These are phyloP conservation scores for Theristicus caerulescens DNA, from an alignment of 2,113 vertebrate species.

Conservation along the genomic window DNA sequence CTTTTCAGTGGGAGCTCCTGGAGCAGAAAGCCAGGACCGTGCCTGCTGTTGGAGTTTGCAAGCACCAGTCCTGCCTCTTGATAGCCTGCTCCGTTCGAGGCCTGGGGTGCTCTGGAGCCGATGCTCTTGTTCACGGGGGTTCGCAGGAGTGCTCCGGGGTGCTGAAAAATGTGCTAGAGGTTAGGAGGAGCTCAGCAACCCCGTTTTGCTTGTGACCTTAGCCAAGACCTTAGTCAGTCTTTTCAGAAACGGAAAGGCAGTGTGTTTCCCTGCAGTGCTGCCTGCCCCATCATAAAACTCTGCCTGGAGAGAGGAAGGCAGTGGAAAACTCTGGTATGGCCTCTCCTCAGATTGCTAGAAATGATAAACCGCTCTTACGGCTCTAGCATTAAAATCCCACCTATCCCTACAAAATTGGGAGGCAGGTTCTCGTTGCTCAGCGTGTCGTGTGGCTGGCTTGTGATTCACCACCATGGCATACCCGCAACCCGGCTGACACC, in stretches of 20 bases:
- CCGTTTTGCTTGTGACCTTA: background rate
- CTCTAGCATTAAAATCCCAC: background rate
- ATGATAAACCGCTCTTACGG: background rate
- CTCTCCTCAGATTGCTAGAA: background rate
- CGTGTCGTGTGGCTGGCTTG: background rate
- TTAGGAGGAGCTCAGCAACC: background rate
- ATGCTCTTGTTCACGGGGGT: background rate
- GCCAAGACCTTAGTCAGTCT: background rate
- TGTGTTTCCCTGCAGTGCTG: background rate
- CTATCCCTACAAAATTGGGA: background rate
- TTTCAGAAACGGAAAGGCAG: background rate
- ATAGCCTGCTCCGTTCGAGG: background rate
- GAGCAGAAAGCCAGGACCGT: background rate
- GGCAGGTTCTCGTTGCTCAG: background rate
- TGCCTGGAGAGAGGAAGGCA: background rate
- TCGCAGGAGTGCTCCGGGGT: background rate
- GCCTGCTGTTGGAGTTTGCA: background rate
- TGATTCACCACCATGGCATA: rapidly evolving
- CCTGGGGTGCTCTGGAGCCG: background rate
- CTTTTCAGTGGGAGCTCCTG: background rate
- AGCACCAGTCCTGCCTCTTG: background rate
- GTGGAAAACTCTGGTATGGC: background rate
- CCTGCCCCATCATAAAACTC: background rate
- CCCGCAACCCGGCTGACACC: background rate
- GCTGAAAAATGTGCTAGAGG: background rate